Conservation (phyloP, 2,797 vertebrate genomes). For the Cyclopterus lumpus region DNA sequence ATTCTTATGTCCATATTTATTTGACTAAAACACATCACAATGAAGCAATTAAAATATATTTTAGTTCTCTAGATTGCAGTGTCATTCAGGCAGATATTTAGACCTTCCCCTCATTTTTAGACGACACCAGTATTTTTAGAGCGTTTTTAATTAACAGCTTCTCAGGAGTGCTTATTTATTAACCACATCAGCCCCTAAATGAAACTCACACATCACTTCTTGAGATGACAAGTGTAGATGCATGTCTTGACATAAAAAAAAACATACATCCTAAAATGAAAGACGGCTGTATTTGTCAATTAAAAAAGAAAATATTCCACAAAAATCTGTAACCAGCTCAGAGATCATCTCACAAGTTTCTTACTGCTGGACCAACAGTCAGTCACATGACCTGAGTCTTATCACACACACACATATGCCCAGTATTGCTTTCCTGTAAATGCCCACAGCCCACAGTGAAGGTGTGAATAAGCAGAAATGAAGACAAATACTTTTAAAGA, state of each 20-base stretch:
- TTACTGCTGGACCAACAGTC: background rate
- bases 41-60: rapidly evolving
- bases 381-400: background rate
- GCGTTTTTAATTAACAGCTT: background rate
- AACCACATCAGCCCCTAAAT: background rate
- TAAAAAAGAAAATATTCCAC: background rate
- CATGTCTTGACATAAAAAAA: background rate
- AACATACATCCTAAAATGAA: background rate
- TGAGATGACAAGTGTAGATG: background rate
- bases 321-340: background rate
- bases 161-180: background rate
- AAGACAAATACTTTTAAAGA: background rate
- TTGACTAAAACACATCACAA: background rate
- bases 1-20: background rate
- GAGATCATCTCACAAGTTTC: background rate
- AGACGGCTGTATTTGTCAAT: background rate
- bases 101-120: background rate
- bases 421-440: background rate
- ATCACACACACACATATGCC: background rate
- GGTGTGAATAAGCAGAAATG: background rate
- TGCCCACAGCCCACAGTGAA: background rate
- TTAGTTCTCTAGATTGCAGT: background rate
- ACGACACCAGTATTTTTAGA: rapidly evolving
- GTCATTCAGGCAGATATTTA: background rate
- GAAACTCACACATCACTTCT: background rate